A percentile compares a stretch with the other conserved stretches of the same genome.
Evolutionary conservation across 2,797 vertebrate species (phyloP).

Genomic region (Geotrypetes seraphini): DNA sequence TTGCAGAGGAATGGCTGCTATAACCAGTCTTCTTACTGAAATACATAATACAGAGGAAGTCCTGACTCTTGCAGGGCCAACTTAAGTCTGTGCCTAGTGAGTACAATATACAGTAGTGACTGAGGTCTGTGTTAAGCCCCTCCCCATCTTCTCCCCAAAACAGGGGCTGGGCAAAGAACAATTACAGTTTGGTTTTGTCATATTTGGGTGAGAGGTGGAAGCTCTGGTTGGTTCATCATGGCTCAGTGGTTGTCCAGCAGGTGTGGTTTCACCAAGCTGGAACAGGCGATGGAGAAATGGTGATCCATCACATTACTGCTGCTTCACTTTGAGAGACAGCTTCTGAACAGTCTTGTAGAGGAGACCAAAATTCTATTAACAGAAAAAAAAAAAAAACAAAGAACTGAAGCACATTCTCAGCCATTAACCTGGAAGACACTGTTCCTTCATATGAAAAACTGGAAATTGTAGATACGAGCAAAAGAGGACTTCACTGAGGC

Average conservation of each 20-base stretch:
- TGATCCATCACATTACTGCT: conserved; percentile 50
- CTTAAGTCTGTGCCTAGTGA: conserved; percentile 1
- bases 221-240: conserved; percentile 12
- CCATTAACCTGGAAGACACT: too few relatives aligned
- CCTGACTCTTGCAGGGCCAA: neutral
- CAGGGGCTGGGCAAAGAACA: too few relatives aligned
- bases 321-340: conserved; percentile 78
- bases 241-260: conserved; percentile 32
- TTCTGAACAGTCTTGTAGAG: conserved; percentile 80
- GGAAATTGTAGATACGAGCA: too few relatives aligned
- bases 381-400: neutral
- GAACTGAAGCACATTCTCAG: too few relatives aligned
- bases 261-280: too few relatives aligned
- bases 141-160: too few relatives aligned
- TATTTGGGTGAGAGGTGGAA: conserved; percentile 22
- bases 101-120: too few relatives aligned
- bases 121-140: too few relatives aligned
- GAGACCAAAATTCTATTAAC: conserved; percentile 77
- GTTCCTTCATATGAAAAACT: too few relatives aligned
- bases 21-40: neutral
- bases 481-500: too few relatives aligned
- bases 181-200: too few relatives aligned
- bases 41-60: conserved; percentile 1
- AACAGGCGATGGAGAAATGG: neutral
- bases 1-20: neutral